These are phyloP conservation scores for Crocidura indochinensis DNA, from an alignment of 2,797 vertebrate genomes.

Conservation along the genomic window DNA sequence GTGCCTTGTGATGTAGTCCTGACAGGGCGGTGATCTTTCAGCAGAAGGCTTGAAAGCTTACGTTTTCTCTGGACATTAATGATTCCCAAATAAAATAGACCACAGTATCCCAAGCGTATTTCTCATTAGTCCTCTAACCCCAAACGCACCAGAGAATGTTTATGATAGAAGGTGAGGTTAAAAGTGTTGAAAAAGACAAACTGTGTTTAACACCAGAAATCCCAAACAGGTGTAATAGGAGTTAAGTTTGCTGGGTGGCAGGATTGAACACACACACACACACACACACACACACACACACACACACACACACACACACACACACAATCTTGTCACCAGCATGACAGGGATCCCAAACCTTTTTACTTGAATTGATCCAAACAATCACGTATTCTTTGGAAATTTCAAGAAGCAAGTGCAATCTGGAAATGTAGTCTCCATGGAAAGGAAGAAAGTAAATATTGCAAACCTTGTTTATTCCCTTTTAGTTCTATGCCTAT, in stretches of 20 bases:
- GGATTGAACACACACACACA: too few relatives aligned
- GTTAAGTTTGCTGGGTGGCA: neutral
- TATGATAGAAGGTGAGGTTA: constrained; percentile 57
- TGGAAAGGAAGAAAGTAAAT: neutral
- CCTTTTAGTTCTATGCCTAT: neutral
- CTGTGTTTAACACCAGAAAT: constrained; percentile 47
- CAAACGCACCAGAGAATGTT: constrained; percentile 74
- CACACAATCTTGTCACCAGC: neutral
- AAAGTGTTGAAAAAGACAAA: constrained; percentile 58
- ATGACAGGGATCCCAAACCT: neutral
- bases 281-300: neutral
- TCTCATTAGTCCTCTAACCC: constrained; percentile 69
- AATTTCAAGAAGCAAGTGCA: neutral
- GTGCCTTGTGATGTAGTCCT: constrained; percentile 79
- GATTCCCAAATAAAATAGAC: constrained; percentile 83
- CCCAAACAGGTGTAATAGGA: constrained; percentile 72
- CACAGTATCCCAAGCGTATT: constrained; percentile 70
- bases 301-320: neutral
- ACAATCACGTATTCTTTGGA: neutral
- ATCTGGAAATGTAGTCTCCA: neutral
- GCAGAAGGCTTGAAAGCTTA: constrained; percentile 81
- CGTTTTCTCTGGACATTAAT: constrained; percentile 82
- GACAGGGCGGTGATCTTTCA: constrained; percentile 82
- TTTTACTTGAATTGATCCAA: neutral
- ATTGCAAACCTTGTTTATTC: neutral